Base-by-base conservation (phyloP, 1,140 invertebrate genomes). In the Drosophila kepulauana region DNA sequence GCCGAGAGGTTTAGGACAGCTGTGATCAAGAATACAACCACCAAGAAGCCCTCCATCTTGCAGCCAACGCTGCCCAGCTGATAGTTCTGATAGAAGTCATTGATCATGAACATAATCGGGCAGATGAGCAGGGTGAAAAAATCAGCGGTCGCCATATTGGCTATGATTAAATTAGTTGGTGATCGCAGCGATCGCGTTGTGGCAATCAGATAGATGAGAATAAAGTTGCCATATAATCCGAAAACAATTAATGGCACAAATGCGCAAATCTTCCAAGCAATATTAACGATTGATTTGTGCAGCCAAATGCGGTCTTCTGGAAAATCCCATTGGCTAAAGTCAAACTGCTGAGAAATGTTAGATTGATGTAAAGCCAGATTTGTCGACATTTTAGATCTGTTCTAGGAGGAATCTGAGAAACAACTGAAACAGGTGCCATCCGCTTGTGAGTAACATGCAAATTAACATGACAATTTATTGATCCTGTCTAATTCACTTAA, bases 111-210 rank as follows among this genome's bases (percentile, higher is more conserved):
- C 80, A 96, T 94, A 93, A 94, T 95, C 0, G 96, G 96, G 62
- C 96, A 96, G 6, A 97, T 93, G 2, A 97, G 67, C n/a, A 97
- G 92, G 0, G 95, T 97, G 1, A 95, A 85, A 2, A 97, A 92
- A 92, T 98, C 97, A 0, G 96, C 95, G 2, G 95, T 79, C 0
- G 97, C 96, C 94, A 98, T 95, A 78, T 97, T 97, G 28, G 95
- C 94, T 7, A 98, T 96, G 20, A 97, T 94, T 30, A 96, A 93
- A 93, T 98, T 97, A 2, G 96, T 96, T 0, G 96, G 95, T n/a
- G 95, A 95, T 65, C 95, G 94, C 61, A 97, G 93, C 72, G 95
- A 94, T 75, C 94, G 94, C 80, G 95, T 95, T n/a, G 93, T 94
- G 0, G 94, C 68, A 13, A 98, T 94, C 0, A 97, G 94, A 49